These are phyloP conservation scores for Trissolcus brochymenae DNA, from an alignment of 2,888 invertebrate genomes.

Conservation along the genomic window DNA sequence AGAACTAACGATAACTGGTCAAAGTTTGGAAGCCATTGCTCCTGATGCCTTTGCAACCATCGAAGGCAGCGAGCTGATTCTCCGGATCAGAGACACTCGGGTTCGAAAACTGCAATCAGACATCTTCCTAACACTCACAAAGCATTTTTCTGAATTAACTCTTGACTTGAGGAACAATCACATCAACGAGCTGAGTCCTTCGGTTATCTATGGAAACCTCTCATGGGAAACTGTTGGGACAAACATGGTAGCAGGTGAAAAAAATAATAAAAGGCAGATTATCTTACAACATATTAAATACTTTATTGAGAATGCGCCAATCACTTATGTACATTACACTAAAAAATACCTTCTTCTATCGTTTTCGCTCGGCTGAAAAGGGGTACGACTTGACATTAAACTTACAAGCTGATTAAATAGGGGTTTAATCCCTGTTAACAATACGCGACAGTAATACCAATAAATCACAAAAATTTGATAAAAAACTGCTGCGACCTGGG, in stretches of 20 bases:
- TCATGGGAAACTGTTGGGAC: slow-evolving; percentile 93
- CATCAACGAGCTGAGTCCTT: slow-evolving; percentile 88
- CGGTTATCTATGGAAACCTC: slow-evolving; percentile 90
- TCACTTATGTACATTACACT: slow-evolving; percentile 54
- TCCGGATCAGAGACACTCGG: slow-evolving; percentile 87
- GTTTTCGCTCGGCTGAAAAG: slow-evolving; percentile 34
- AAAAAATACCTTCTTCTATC: slow-evolving; percentile 45
- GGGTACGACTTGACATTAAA: slow-evolving; percentile 42
- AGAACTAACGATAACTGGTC: slow-evolving; percentile 88
- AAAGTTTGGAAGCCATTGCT: slow-evolving; percentile 84
- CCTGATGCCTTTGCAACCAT: slow-evolving; percentile 87
- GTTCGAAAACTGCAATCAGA: slow-evolving; percentile 88
- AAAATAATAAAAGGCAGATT: slow-evolving; percentile 3
- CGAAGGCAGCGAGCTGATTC: slow-evolving; percentile 84
- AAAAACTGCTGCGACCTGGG: slow-evolving; percentile 16
- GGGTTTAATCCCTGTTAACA: slow-evolving; percentile 12
- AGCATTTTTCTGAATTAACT: slow-evolving; percentile 86
- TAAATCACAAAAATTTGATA: slow-evolving; percentile 48
- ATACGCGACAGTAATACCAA: slow-evolving; percentile 41
- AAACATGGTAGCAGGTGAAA: slow-evolving; percentile 86
- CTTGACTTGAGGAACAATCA: slow-evolving; percentile 91
- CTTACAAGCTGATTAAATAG: slow-evolving; percentile 23
- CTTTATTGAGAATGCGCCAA: slow-evolving; percentile 54
- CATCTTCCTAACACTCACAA: slow-evolving; percentile 86
- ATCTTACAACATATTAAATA: slow-evolving; percentile 53